A percentile compares a stretch with the other conserved stretches of the same genome.
These are phyloP conservation scores for Coleophora deauratella DNA, from an alignment of 2,888 invertebrate species.

Conservation along the genomic window DNA sequence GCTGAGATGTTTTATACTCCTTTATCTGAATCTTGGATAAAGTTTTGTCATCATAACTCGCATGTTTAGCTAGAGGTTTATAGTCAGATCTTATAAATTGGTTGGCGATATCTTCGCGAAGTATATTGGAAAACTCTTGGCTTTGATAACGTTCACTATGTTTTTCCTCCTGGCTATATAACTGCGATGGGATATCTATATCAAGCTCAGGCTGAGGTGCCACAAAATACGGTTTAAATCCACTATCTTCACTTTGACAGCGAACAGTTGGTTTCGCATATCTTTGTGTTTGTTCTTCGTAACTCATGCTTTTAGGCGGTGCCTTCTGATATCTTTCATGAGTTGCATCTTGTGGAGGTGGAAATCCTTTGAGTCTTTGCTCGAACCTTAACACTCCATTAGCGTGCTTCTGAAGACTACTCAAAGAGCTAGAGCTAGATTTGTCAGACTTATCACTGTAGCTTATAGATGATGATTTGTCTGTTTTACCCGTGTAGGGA, in stretches of 20 bases:
- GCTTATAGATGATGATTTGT: conserved; percentile 69
- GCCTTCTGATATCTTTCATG: conserved; percentile 54
- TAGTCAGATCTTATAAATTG: conserved; percentile 69
- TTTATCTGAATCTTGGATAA: conserved; percentile 77
- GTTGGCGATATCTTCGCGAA: conserved; percentile 47
- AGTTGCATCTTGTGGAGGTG: conserved; percentile 33
- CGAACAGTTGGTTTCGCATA: conserved; percentile 67
- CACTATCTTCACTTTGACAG: conserved; percentile 76
- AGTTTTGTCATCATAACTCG: conserved; percentile 78
- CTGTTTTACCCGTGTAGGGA: conserved; percentile 43
- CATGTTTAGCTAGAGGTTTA: conserved; percentile 76
- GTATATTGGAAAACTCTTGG: conserved; percentile 74
- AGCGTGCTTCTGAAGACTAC: conserved; percentile 62
- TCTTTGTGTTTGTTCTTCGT: conserved; percentile 59
- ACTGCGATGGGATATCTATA: conserved; percentile 70
- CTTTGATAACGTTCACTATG: conserved; percentile 78
- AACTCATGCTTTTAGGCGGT: conserved; percentile 66
- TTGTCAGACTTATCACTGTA: conserved; percentile 68
- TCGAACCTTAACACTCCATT: conserved; percentile 56
- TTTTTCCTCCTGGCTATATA: conserved; percentile 77
- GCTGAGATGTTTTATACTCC: conserved; percentile 74
- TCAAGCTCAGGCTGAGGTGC: conserved; percentile 70
- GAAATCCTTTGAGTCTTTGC: conserved; percentile 46
- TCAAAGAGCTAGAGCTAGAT: conserved; percentile 67
- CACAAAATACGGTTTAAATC: conserved; percentile 52